Conservation (phyloP, 2,113 vertebrate species). For the Muntiacus reevesi region DNA sequence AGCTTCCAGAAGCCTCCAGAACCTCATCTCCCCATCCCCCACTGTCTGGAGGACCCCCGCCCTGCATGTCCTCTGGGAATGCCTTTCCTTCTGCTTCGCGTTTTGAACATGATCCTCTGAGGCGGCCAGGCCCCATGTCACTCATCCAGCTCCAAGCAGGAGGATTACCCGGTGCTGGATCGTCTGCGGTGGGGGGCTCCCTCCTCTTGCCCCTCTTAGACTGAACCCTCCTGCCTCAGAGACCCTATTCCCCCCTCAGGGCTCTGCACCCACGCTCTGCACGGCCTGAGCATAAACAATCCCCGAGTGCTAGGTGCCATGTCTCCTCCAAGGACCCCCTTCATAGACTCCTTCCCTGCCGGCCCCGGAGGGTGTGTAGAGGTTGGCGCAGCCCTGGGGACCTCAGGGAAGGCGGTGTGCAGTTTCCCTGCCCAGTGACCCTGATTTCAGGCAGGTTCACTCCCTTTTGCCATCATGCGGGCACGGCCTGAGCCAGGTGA, state of each 20-base stretch:
- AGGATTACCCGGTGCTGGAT: too few relatives aligned
- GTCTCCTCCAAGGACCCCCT: neutral
- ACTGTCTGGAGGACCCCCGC: neutral
- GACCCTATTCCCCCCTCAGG: neutral
- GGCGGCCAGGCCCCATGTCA: neutral
- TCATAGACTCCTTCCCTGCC: neutral
- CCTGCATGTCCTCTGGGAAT: too few relatives aligned
- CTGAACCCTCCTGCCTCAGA: neutral
- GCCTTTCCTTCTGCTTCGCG: neutral
- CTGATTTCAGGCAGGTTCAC: neutral
- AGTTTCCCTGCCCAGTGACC: too few relatives aligned
- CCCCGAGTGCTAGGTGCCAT: rapidly evolving
- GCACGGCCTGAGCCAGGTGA: neutral
- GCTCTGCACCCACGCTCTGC: rapidly evolving
- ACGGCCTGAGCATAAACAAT: neutral
- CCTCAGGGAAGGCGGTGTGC: rapidly evolving
- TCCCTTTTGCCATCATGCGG: neutral
- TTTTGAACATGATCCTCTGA: neutral
- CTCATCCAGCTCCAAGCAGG: neutral
- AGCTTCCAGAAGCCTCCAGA: neutral
- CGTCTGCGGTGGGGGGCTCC: rapidly evolving
- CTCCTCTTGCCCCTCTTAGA: rapidly evolving
- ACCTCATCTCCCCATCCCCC: too few relatives aligned
- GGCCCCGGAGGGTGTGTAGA: neutral
- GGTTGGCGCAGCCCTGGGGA: too few relatives aligned